These are phyloP conservation scores for Anolis carolinensis DNA, from an alignment of 2,113 vertebrate genomes.

Conservation along the genomic window DNA sequence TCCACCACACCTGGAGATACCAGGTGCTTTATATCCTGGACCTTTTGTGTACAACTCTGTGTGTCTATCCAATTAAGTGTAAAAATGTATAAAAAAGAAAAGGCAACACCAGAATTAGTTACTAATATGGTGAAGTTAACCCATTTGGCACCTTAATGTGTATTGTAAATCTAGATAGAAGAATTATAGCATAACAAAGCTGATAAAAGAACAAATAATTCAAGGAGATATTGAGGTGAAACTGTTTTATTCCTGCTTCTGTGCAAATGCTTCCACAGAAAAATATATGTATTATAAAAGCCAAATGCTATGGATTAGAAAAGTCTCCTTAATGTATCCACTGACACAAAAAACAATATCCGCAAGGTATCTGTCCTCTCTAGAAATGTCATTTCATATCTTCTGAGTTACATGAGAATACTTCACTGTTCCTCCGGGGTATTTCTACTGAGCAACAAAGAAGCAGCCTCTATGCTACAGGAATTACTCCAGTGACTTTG, in stretches of 20 bases:
- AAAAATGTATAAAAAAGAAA: too few species aligned
- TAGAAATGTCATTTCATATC: conserved; percentile 47
- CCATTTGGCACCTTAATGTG: background rate
- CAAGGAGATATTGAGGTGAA: background rate
- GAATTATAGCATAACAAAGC: conserved; percentile 15
- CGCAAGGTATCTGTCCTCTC: conserved; percentile 44
- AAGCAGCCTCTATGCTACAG: conserved; percentile 33
- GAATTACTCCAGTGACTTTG: conserved; percentile 14
- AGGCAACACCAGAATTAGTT: too few species aligned
- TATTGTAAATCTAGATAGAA: background rate
- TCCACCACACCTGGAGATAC: too few species aligned
- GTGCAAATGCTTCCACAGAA: background rate
- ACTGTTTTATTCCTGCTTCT: conserved; percentile 29
- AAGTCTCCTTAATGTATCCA: conserved; percentile 9
- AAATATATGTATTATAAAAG: conserved; percentile 37
- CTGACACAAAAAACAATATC: background rate
- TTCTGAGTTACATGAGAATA: conserved; percentile 45
- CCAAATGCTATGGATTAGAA: conserved; percentile 30
- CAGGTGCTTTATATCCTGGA: too few species aligned
- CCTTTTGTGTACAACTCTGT: too few species aligned
- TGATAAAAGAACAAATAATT: background rate
- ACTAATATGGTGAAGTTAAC: background rate
- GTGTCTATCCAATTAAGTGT: too few species aligned
- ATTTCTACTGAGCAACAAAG: conserved; percentile 31
- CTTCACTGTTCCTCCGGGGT: conserved; percentile 30